A percentile compares a stretch with the other conserved stretches of the same genome.
Conservation (phyloP, 2,888 invertebrate species). For the Pachycephus smyrnensis region DNA sequence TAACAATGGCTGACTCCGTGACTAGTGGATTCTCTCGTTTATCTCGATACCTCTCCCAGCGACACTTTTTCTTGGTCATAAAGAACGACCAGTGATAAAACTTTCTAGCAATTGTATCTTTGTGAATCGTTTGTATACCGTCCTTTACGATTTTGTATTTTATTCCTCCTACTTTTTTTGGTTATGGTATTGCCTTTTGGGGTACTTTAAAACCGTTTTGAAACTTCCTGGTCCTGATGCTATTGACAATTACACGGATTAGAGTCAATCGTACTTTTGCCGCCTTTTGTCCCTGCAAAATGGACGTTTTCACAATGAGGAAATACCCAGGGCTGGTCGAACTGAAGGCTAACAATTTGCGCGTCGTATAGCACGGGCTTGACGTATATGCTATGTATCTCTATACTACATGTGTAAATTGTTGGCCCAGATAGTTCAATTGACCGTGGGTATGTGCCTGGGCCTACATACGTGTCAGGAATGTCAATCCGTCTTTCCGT, state of each 20-base stretch:
- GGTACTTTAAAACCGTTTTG: background rate
- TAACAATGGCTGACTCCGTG: background rate
- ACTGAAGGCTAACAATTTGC: background rate
- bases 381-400: background rate
- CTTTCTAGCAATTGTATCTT: background rate
- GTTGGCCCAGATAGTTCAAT: conserved; percentile 47
- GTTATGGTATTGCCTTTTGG: background rate
- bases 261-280: background rate
- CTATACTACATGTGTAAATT: conserved; percentile 21
- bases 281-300: background rate
- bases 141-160: background rate
- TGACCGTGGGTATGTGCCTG: conserved; percentile 39
- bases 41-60: background rate
- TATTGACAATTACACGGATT: background rate
- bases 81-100: background rate
- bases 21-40: background rate
- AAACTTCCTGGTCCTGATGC: background rate
- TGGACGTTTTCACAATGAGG: background rate
- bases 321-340: background rate
- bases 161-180: no score
- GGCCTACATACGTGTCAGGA: conserved; percentile 14
- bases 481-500: conserved; percentile 14
- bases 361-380: background rate
- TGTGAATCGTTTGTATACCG: background rate
- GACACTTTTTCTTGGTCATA: background rate